Percentiles rank a stretch among this genome's conserved stretches.
These are phyloP conservation scores for Rhynchophorus ferrugineus DNA, from an alignment of 1,140 invertebrate species.

Conservation along the genomic window DNA sequence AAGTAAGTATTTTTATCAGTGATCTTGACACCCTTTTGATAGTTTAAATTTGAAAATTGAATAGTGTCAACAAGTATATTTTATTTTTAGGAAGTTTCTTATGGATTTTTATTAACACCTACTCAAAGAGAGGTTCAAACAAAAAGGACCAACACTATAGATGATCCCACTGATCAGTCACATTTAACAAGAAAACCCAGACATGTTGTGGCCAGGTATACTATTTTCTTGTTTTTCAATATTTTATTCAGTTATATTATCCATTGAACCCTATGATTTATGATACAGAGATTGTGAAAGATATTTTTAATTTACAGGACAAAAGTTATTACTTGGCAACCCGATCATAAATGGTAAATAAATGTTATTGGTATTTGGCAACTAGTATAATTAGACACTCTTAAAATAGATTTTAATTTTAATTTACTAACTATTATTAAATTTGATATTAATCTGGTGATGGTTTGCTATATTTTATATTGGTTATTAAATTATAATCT, in stretches of 20 bases:
- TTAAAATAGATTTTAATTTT: conserved; percentile 3
- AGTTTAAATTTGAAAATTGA: background rate
- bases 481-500: no score
- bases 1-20: conserved; percentile 43
- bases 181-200: conserved; percentile 39
- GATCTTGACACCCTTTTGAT: background rate
- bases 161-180: conserved; percentile 33
- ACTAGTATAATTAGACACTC: conserved; percentile 7
- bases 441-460: background rate
- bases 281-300: background rate
- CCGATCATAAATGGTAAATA: conserved; percentile 71
- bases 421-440: background rate
- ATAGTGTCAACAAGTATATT: background rate
- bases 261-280: background rate
- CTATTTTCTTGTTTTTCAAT: background rate
- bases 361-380: conserved; percentile 5
- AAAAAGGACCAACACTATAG: conserved; percentile 24
- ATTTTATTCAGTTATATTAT: background rate
- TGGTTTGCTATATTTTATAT: background rate
- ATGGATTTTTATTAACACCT: conserved; percentile 74
- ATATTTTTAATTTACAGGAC: conserved; percentile 57
- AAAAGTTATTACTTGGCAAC: conserved; percentile 75
- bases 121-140: conserved; percentile 31
- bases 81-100: conserved; percentile 64
- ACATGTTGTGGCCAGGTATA: conserved; percentile 59